Evolutionary conservation across 2,888 invertebrate genomes (phyloP), one percentile per base, ranked within the genome.

Genomic region (Gymnosoma rotundatum): DNA sequence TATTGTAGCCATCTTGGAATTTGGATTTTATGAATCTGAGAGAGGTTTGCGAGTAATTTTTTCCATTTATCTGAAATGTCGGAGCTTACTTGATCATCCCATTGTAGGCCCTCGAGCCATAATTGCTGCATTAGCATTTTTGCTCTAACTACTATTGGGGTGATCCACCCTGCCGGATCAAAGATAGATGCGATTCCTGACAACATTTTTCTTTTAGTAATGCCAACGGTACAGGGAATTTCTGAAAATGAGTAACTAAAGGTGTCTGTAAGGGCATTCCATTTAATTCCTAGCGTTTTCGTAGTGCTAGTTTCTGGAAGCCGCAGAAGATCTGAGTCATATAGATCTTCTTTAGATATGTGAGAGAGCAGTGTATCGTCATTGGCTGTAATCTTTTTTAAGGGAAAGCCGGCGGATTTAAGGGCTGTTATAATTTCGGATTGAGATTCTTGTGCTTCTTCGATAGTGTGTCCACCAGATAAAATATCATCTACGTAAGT

Each of bases 111-210:
- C n/a, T n/a, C n/a, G n/a, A n/a, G n/a, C n/a, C n/a, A n/a, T n/a
- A n/a, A n/a, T n/a, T n/a, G n/a, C n/a, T n/a, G n/a, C n/a, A n/a
- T n/a, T n/a, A n/a, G n/a, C n/a, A n/a, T n/a, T n/a, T n/a, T n/a
- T n/a, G n/a, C n/a, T n/a, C n/a, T n/a, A n/a, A n/a, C n/a, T n/a
- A n/a, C n/a, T n/a, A n/a, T n/a, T 1, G 80, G 76, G 12, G 76
- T 42, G 20, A 82, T 25, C 70, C 81, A 82, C 10, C 76, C 70
- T 14, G 61, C 56, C 1, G 78, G 70, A 32, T 70, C 78, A n/a
- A 70, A 63, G 4, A 78, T n/a, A 25, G 50, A 45, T 16, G 79
- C 72, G n/a, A n/a, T n/a, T n/a, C n/a, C n/a, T n/a, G n/a, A n/a
- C 0, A 67, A 25, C n/a, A 67, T 52, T 54, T 75, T 48, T 1